Conservation (phyloP, 2,888 invertebrate genomes). For the Lasioglossum lativentre region DNA sequence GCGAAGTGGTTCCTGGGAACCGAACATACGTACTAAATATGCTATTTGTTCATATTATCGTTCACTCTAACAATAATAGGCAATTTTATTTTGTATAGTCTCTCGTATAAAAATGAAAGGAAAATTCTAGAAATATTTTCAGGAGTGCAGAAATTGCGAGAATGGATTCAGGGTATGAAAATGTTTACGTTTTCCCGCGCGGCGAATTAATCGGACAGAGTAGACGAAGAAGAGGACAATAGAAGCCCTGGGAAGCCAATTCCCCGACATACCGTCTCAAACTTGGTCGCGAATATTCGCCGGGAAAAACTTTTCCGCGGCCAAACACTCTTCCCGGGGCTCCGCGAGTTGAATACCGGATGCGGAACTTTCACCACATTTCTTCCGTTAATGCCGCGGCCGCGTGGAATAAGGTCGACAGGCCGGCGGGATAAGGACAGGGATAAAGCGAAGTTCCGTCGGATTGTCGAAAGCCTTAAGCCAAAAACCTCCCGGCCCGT, state of each 20-base stretch:
- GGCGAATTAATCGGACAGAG: conserved; percentile 46
- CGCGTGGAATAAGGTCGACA: conserved; percentile 63
- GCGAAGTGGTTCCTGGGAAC: not conserved
- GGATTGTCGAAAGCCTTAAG: conserved; percentile 70
- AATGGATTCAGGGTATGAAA: not conserved
- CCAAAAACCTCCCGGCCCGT: conserved; percentile 66
- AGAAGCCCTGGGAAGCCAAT: conserved; percentile 39
- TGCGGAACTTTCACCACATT: conserved; percentile 71
- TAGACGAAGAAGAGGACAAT: conserved; percentile 17
- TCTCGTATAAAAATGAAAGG: no score
- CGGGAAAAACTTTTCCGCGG: conserved; percentile 50
- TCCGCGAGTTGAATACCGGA: conserved; percentile 63
- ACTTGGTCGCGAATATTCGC: conserved; percentile 52
- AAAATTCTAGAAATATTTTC: not conserved
- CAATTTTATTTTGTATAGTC: no score
- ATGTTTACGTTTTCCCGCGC: not conserved
- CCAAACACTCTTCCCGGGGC: conserved; percentile 53
- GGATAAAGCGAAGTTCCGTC: conserved; percentile 65
- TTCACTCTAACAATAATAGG: not conserved
- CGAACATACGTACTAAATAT: not conserved
- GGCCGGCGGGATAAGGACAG: conserved; percentile 57
- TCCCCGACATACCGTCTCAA: conserved; percentile 30
- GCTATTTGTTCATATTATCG: not conserved
- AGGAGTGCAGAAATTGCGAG: not conserved
- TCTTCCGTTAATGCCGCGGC: conserved; percentile 65